A percentile compares a stretch with the other conserved stretches of the same genome.
Evolutionary conservation across 2,797 vertebrate genomes (phyloP).

Genomic region (Sciaenops ocellatus): DNA sequence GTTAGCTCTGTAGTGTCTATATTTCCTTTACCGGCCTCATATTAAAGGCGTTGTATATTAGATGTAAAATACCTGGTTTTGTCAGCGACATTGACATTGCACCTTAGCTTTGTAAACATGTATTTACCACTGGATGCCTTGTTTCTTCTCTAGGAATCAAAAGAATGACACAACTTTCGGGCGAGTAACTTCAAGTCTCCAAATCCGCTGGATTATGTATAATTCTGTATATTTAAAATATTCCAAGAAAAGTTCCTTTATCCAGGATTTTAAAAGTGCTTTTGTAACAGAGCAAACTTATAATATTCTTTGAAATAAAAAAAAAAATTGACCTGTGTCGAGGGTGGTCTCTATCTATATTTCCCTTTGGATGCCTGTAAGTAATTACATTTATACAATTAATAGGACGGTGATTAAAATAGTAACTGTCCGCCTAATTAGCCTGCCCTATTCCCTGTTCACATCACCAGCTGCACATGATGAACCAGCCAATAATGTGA

Average conservation of each 20-base stretch:
- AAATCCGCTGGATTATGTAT: conserved; percentile 86
- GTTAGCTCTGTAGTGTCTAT: conserved; percentile 37
- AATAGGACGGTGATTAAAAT: conserved; percentile 40
- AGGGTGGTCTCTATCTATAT: neutral
- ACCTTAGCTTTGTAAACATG: conserved; percentile 85
- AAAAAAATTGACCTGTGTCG: conserved; percentile 53
- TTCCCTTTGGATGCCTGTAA: conserved; percentile 11
- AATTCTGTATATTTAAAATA: conserved; percentile 84
- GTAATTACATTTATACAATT: conserved; percentile 54
- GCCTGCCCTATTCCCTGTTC: conserved; percentile 14
- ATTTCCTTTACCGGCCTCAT: conserved; percentile 65
- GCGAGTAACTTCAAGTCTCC: conserved; percentile 73
- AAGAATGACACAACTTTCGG: conserved; percentile 59
- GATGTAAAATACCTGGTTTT: conserved; percentile 82
- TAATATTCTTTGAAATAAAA: conserved; percentile 85
- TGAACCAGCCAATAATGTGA: conserved; percentile 10
- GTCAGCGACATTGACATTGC: conserved; percentile 75
- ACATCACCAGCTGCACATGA: conserved; percentile 22
- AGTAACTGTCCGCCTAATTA: conserved; percentile 38
- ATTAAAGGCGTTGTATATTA: conserved; percentile 75
- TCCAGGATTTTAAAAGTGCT: conserved; percentile 79
- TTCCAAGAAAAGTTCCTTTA: conserved; percentile 74
- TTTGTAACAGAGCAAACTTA: conserved; percentile 85
- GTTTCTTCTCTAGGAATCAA: conserved; percentile 78
- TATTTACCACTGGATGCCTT: conserved; percentile 88